Evolutionary conservation across 2,113 vertebrate species (phyloP), one percentile per base, ranked within the genome.

Genomic region (Procavia capensis): DNA sequence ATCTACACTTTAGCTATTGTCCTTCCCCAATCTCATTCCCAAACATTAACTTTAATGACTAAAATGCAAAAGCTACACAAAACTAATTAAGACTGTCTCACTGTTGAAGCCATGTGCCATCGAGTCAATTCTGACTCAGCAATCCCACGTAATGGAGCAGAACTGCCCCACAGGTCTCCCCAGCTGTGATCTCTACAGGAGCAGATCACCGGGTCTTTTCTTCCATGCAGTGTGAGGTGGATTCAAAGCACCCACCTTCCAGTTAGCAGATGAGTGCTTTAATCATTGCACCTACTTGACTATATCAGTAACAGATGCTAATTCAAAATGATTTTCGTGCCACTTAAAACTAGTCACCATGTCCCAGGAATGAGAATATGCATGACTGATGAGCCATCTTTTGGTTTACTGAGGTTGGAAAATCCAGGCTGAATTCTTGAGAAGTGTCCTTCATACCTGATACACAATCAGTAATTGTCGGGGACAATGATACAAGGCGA

Each of bases 281-380:
- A 66, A 34, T 31, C 63, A 34, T 13, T 66, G 29, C 34, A 14
- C 63, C 31, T 66, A 20, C n/a, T 13, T 72, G 41, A 6, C 54
- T 36, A 3, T 27, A 47, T 91, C 57, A 64, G 47, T 79, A 75
- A 86, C 1, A 86, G 68, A 94, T 29, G 7, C 11, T 36, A 78
- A 68, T 80, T 92, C 24, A 91, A 95, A 91, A 88, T 57, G 20
- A 88, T 47, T 90, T 78, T 13, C 34, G 3, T 85, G 45, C 50
- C 34, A 68, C 70, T 92, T 63, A 47, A 78, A 94, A 92, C 13
- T 39, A 31, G 45, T 7, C 22, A 84, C 43, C 45, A 79, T 3
- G 17, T 43, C 76, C 80, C 45, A 89, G 36, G 1, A 79, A 29
- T 63, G 27, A 79, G 31, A 85, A 88, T 20, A 14, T 57, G 13